Evolutionary conservation across 2,888 invertebrate species (phyloP), one percentile per base, ranked within the genome.

Genomic region (Elmis aenea): DNA sequence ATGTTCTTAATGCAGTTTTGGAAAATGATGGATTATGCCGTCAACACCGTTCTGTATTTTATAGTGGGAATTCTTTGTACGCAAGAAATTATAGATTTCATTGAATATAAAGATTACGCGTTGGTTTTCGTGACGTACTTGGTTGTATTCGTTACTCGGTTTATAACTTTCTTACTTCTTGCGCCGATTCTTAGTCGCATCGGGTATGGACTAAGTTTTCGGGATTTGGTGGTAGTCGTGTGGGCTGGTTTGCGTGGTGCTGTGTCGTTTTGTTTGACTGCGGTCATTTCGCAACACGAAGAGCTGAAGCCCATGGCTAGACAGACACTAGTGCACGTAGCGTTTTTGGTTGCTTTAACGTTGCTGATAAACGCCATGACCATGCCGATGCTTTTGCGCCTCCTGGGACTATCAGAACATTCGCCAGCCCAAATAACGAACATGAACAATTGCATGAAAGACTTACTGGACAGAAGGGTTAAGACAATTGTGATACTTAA

Each of bases 401-500:
- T 45, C 5, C 21, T 45, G 3, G 45, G 42, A 4, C 31, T 45
- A 6, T 30, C 38, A 1, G 34, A 45, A 6, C 2, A 42, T 33
- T 74, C 75, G 0, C 49, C 72, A 0, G 72, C 73, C 0, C 73
- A 72, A 59, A 72, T 73, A 29, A 69, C 71, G 0, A 75, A 75
- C 33, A 75, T 76, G 75, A 71, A 70, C 0, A 74, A 74, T 46
- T 74, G 75, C 30, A 71, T 75, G 5, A 71, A 69, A 42, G 62
- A 73, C 1, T 58, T 75, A 34, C 70, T 70, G 62, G 43, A 61
- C 39, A 71, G 71, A 1, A 61, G 74, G 12, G 71, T 71, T 27
- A 61, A 73, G 2, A 71, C 74, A 5, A 65, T 77, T 3, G 72
- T 72, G 1, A 72, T 76, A 67, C 59, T 77, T 27, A 76, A 77